Evolutionary conservation across 2,888 invertebrate species (phyloP).

Genomic region (Brachyptera putata): DNA sequence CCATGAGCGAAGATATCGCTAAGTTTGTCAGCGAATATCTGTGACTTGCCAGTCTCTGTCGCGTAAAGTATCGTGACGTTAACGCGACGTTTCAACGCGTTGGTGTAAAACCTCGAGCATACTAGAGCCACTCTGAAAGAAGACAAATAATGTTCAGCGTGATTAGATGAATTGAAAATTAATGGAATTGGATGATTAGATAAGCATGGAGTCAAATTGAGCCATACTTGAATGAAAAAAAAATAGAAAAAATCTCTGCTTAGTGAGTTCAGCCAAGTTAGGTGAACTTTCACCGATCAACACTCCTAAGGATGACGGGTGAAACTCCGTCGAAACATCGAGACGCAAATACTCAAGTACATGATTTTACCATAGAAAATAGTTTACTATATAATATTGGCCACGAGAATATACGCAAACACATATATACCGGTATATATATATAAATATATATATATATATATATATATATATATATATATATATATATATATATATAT

Average conservation of each 20-base stretch:
- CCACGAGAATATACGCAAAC: background rate
- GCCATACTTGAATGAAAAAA: too few species aligned
- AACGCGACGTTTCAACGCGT: slow-evolving; percentile 85
- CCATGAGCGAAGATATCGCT: slow-evolving; percentile 89
- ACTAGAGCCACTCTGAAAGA: slow-evolving; percentile 81
- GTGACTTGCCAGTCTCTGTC: slow-evolving; percentile 94
- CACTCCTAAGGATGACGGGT: too few species aligned
- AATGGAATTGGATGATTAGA: too few species aligned
- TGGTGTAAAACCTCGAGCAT: slow-evolving; percentile 90
- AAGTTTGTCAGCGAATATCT: slow-evolving; percentile 86
- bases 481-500: too few species aligned
- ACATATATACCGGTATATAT: background rate
- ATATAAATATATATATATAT: background rate
- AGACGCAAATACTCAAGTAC: too few species aligned
- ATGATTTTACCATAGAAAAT: too few species aligned
- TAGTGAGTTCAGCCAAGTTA: too few species aligned
- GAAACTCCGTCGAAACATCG: too few species aligned
- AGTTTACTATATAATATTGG: too few species aligned
- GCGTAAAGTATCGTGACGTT: slow-evolving; percentile 95
- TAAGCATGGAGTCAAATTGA: too few species aligned
- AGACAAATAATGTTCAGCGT: background rate
- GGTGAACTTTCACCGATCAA: too few species aligned
- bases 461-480: background rate
- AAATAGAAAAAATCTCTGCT: too few species aligned
- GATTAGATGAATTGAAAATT: background rate